Percentiles rank a stretch among this genome's conserved stretches.
These are phyloP conservation scores for Caenorhabditis briggsae DNA, from an alignment of 1,140 invertebrate genomes.

Conservation along the genomic window DNA sequence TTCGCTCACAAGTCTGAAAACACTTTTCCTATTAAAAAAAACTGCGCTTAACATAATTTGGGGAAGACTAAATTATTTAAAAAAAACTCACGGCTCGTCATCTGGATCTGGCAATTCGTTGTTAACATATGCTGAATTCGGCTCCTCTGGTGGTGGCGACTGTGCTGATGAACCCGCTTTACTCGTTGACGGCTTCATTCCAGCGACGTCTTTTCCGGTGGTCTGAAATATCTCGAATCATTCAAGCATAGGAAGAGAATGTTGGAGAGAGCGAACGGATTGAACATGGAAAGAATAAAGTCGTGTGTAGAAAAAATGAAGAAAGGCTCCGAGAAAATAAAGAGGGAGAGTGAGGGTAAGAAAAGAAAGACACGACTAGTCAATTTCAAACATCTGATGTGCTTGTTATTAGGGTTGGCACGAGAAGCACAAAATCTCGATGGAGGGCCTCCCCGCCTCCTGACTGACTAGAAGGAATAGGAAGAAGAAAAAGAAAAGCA, in stretches of 20 bases:
- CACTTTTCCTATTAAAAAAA: neutral
- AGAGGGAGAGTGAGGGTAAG: neutral
- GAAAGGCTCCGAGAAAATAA: slow-evolving; percentile 15
- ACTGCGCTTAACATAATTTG: neutral
- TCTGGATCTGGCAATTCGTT: slow-evolving; percentile 31
- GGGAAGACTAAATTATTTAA: too few species aligned
- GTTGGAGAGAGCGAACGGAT: neutral
- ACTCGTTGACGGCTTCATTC: slow-evolving; percentile 50
- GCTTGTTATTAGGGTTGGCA: slow-evolving; percentile 48
- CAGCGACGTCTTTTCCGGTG: neutral
- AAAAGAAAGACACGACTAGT: slow-evolving; percentile 45
- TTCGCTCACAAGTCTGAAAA: neutral
- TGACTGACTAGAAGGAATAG: slow-evolving; percentile 1
- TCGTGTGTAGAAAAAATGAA: slow-evolving; percentile 3
- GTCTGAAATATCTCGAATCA: neutral
- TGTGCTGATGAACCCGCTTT: neutral
- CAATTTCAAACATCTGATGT: slow-evolving; percentile 56
- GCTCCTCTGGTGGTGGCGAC: slow-evolving; percentile 4
- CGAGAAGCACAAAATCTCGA: slow-evolving; percentile 46
- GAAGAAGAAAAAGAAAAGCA: slow-evolving; percentile 46
- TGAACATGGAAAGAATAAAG: neutral
- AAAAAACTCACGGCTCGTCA: slow-evolving; percentile 27
- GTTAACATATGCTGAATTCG: slow-evolving; percentile 2
- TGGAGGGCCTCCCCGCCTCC: slow-evolving; percentile 11
- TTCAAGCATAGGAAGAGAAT: neutral